A percentile compares a stretch with the other conserved stretches of the same genome.
Conservation (phyloP, 2,888 invertebrate genomes). For the Macropis europaea region DNA sequence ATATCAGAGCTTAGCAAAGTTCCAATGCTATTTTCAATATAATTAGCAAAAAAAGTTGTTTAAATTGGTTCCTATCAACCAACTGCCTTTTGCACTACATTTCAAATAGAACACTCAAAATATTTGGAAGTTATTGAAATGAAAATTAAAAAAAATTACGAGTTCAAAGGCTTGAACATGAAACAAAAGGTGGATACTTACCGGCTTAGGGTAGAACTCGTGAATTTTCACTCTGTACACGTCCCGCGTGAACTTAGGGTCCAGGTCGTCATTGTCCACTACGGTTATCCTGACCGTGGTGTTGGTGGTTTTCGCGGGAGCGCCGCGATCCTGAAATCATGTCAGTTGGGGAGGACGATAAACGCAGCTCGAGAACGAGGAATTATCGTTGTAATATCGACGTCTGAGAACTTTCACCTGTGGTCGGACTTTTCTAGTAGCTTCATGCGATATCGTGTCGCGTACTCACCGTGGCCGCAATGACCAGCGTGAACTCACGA, state of each 20-base stretch:
- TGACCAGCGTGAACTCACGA: conserved; percentile 86
- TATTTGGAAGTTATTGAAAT: too few relatives aligned
- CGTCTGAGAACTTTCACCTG: conserved; percentile 31
- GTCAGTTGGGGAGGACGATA: neutral
- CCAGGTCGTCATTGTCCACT: conserved; percentile 90
- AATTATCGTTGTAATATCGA: neutral
- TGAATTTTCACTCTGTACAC: conserved; percentile 89
- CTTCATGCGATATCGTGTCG: neutral
- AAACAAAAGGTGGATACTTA: too few relatives aligned
- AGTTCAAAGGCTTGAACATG: too few relatives aligned
- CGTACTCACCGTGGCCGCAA: conserved; percentile 87
- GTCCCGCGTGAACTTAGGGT: conserved; percentile 90
- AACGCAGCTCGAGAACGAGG: neutral
- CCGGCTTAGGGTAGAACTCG: conserved; percentile 91
- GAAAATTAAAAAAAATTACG: too few relatives aligned
- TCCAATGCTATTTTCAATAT: too few relatives aligned
- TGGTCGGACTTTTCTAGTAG: neutral
- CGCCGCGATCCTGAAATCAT: conserved; percentile 88
- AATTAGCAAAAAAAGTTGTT: too few relatives aligned
- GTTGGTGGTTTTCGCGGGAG: conserved; percentile 87
- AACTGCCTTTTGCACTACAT: too few relatives aligned
- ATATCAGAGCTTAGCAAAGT: too few relatives aligned
- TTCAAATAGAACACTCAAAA: too few relatives aligned
- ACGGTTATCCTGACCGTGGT: conserved; percentile 87
- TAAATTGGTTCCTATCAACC: too few relatives aligned